Evolutionary conservation across 2,797 vertebrate species (phyloP).

Genomic region (Darevskia nairensis): DNA sequence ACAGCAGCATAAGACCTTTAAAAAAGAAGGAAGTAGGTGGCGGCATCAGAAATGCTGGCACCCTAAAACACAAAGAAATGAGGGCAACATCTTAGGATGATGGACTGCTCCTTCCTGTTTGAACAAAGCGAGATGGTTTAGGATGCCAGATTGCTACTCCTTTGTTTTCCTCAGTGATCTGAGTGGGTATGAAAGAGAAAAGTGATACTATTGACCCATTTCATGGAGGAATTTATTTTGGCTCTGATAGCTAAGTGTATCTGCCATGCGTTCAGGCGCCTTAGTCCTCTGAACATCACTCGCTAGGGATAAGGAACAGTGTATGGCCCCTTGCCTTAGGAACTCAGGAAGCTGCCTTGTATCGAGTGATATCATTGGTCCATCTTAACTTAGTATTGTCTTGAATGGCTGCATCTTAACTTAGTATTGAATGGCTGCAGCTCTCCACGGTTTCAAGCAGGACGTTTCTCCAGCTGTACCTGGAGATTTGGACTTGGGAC

Average conservation of each 20-base stretch:
- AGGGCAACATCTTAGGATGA: not conserved
- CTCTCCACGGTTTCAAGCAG: too few species aligned
- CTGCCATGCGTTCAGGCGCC: not conserved
- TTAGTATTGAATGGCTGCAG: too few species aligned
- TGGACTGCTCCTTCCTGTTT: not conserved
- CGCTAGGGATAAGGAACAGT: not conserved
- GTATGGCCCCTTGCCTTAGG: not conserved
- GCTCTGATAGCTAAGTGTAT: not conserved
- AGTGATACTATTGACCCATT: not conserved
- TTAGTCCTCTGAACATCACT: not conserved
- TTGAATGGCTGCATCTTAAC: too few species aligned
- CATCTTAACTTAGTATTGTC: too few species aligned
- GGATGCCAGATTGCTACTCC: not conserved
- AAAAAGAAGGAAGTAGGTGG: conserved; percentile 6
- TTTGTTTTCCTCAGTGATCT: not conserved
- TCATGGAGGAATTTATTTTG: not conserved
- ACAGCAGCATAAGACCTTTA: conserved; percentile 59
- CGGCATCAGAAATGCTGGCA: not conserved
- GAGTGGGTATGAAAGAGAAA: not conserved
- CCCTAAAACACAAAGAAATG: not conserved
- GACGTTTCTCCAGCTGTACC: too few species aligned
- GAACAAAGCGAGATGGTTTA: not conserved
- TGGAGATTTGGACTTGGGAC: too few species aligned
- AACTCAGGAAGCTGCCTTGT: too few species aligned
- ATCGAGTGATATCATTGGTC: too few species aligned